These are phyloP conservation scores for Harpia harpyja DNA, from an alignment of 2,797 vertebrate genomes.

Conservation along the genomic window DNA sequence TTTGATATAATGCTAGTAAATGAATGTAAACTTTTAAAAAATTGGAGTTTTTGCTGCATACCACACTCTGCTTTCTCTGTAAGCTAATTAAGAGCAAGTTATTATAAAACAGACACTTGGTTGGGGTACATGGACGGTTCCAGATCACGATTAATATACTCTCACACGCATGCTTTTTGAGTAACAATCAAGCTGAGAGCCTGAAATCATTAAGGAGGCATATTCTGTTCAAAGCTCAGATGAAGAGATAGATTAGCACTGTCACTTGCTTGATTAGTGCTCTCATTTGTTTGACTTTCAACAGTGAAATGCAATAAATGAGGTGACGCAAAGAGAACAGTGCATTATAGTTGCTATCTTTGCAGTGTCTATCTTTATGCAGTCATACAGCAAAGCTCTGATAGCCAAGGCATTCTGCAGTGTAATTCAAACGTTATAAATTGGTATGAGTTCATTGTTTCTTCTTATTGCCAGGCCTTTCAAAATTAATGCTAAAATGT, in stretches of 20 bases:
- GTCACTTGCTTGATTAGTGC: constrained; percentile 47
- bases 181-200: not conserved
- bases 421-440: not conserved
- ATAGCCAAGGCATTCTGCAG: not conserved
- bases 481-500: not conserved
- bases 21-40: not conserved
- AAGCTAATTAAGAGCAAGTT: not conserved
- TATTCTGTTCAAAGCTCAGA: constrained; percentile 52
- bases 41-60: not conserved
- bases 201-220: not conserved
- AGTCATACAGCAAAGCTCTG: not conserved
- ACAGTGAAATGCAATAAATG: constrained; percentile 6
- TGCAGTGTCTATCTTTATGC: not conserved
- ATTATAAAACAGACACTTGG: not conserved
- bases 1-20: not conserved
- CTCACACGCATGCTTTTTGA: not conserved
- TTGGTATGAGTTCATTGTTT: not conserved
- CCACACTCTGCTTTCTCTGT: not conserved
- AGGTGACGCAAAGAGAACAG: not conserved
- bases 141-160: constrained; percentile 1
- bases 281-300: constrained; percentile 30
- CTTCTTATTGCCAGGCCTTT: not conserved
- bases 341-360: not conserved
- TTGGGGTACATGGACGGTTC: not conserved
- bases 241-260: constrained; percentile 36